These are phyloP conservation scores for Scolopax rusticola DNA, from an alignment of 2,797 vertebrate genomes.

Conservation along the genomic window DNA sequence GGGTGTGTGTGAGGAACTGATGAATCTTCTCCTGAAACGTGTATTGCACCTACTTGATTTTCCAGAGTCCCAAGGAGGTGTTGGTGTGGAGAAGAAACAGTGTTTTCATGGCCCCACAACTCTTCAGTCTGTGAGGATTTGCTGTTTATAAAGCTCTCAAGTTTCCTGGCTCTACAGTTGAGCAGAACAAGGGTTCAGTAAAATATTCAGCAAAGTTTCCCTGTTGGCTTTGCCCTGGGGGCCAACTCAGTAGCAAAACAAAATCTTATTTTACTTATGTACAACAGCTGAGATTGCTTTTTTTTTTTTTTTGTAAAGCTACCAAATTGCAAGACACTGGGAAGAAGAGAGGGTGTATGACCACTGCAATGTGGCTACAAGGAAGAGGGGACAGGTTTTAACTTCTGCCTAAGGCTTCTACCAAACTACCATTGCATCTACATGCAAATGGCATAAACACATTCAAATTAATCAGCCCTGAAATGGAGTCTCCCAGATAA, in stretches of 20 bases:
- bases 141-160: neutral
- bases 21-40: neutral
- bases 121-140: neutral
- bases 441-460: neutral
- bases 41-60: neutral
- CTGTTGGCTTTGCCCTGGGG: neutral
- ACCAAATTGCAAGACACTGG: neutral
- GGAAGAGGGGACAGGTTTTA: neutral
- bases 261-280: neutral
- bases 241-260: neutral
- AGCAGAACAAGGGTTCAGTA: neutral
- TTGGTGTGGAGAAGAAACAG: neutral
- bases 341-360: neutral
- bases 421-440: neutral
- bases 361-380: neutral
- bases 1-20: neutral
- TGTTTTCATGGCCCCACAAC: neutral
- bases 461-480: neutral
- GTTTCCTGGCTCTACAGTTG: neutral
- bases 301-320: neutral
- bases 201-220: neutral
- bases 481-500: neutral
- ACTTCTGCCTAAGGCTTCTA: neutral
- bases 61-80: neutral
- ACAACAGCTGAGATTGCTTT: neutral